phyloP scores from a whole-genome alignment of 2,113 vertebrate genomes.

The Nettapus auritus region DNA sequence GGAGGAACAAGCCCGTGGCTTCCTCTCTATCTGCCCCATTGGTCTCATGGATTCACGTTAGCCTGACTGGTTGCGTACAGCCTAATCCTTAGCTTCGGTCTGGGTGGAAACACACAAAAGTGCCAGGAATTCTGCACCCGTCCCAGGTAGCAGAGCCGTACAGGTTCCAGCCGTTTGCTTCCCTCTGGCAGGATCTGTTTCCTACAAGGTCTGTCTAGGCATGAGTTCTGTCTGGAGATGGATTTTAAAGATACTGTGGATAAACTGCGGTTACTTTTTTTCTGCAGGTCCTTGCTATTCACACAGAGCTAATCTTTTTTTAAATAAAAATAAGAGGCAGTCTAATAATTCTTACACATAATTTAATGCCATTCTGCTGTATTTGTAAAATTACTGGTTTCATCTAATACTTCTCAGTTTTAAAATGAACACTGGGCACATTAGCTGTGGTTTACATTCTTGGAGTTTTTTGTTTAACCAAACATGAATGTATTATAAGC shows the following conservation, averaged over 20 bases:
- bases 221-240: neutral
- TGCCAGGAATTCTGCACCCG: neutral
- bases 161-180: neutral
- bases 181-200: neutral
- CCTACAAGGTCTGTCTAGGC: neutral
- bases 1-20: neutral
- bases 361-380: conserved; percentile 32
- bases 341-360: conserved; percentile 41
- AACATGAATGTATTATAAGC: conserved; percentile 24
- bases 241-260: neutral
- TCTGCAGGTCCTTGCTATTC: neutral
- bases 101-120: neutral
- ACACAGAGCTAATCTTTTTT: neutral
- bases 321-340: conserved; percentile 52
- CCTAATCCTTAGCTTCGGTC: neutral
- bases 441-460: neutral
- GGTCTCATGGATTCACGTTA: neutral
- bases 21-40: neutral
- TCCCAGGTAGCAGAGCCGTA: rapidly evolving
- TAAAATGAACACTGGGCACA: neutral
- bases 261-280: conserved; percentile 39
- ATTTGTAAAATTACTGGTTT: conserved; percentile 45
- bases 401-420: conserved; percentile 29
- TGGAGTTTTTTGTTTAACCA: neutral
- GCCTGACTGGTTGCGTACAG: rapidly evolving